Conservation (phyloP, 1,140 invertebrate species). For the Ceratitis capitata region DNA sequence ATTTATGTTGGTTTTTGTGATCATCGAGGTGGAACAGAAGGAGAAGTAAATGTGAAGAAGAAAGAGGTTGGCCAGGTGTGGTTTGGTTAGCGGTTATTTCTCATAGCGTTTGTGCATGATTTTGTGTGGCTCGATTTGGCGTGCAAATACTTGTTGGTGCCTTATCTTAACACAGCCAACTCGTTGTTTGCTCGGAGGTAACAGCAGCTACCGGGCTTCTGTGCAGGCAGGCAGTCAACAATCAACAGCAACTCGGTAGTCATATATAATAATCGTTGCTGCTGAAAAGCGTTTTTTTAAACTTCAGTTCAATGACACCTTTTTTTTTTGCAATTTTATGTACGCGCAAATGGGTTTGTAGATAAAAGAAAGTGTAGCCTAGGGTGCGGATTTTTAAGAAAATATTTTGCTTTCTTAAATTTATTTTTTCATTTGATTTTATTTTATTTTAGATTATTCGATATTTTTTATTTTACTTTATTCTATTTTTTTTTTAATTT, state of each 20-base stretch:
- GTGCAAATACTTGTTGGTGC: neutral
- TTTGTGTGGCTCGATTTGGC: neutral
- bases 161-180: neutral
- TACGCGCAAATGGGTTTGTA: too few relatives aligned
- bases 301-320: neutral
- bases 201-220: neutral
- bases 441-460: too few relatives aligned
- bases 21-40: neutral
- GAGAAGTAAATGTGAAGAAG: too few relatives aligned
- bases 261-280: neutral
- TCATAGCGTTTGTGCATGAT: neutral
- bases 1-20: conserved; percentile 39
- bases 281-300: neutral
- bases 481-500: too few relatives aligned
- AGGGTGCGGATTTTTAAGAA: too few relatives aligned
- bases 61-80: too few relatives aligned
- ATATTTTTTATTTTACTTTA: too few relatives aligned
- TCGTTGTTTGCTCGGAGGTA: neutral
- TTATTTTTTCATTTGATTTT: too few relatives aligned
- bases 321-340: too few relatives aligned
- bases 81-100: conserved; percentile 15
- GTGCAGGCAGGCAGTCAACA: conserved; percentile 13
- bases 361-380: too few relatives aligned
- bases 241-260: neutral
- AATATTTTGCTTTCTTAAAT: too few relatives aligned